Conservation (phyloP, 1,140 invertebrate genomes). For the Platorchestia sp. region DNA sequence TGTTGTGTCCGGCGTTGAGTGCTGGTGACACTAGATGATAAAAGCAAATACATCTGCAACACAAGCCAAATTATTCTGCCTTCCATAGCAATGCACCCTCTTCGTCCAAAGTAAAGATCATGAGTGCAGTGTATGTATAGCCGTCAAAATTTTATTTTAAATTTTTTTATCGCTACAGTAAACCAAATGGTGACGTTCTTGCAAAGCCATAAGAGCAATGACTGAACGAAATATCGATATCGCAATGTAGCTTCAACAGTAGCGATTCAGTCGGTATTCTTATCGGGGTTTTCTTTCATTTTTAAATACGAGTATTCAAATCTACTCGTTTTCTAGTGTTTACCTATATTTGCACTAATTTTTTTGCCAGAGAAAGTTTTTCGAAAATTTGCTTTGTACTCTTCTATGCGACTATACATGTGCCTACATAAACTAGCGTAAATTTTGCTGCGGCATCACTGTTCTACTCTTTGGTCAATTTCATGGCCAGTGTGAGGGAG, state of each 20-base stretch:
- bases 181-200: background rate
- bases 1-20: no score
- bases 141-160: background rate
- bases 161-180: background rate
- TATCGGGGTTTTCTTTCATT: no score
- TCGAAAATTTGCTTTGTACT: background rate
- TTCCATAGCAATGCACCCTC: background rate
- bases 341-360: no score
- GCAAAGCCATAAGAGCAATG: background rate
- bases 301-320: no score
- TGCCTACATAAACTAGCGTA: background rate
- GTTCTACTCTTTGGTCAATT: background rate
- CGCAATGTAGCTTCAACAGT: background rate
- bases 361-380: background rate
- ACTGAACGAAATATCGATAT: background rate
- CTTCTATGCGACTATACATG: background rate
- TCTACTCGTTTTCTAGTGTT: no score
- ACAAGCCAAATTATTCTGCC: no score
- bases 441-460: background rate
- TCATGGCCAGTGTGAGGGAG: background rate
- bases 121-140: background rate
- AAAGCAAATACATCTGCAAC: no score
- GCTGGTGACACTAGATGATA: no score
- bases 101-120: background rate
- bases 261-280: background rate